phyloP scores from a whole-genome alignment of 2,888 invertebrate species.

The Hofmannophila pseudospretella region DNA sequence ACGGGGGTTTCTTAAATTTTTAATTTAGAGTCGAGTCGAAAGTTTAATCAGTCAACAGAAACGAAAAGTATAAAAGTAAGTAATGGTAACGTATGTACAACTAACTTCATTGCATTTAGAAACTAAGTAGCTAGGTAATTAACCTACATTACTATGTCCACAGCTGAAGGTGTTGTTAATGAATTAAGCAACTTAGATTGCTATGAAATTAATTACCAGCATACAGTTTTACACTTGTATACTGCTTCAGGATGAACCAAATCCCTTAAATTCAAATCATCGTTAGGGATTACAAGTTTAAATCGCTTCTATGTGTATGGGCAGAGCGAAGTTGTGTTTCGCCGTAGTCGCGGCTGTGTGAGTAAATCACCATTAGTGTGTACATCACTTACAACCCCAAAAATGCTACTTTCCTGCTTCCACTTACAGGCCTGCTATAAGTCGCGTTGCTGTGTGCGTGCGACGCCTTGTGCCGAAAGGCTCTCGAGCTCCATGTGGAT shows the following conservation, averaged over 20 bases:
- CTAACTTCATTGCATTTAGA: too few relatives aligned
- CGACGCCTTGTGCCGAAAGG: slow-evolving; percentile 33
- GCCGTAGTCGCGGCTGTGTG: slow-evolving; percentile 40
- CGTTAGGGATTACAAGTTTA: slow-evolving; percentile 74
- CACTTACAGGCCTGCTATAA: slow-evolving; percentile 56
- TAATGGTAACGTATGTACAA: too few relatives aligned
- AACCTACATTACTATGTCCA: too few relatives aligned
- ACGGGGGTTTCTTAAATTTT: too few relatives aligned
- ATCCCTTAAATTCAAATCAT: slow-evolving; percentile 71
- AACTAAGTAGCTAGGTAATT: too few relatives aligned
- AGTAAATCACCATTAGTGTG: slow-evolving; percentile 61
- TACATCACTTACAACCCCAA: slow-evolving; percentile 69
- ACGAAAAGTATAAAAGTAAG: too few relatives aligned
- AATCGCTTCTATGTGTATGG: slow-evolving; percentile 62
- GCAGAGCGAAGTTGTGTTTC: slow-evolving; percentile 46
- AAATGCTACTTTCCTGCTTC: slow-evolving; percentile 68
- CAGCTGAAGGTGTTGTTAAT: too few relatives aligned
- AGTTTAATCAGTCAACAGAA: too few relatives aligned
- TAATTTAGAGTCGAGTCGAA: too few relatives aligned
- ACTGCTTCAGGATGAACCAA: slow-evolving; percentile 44
- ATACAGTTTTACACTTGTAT: slow-evolving; percentile 10
- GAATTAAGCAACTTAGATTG: too few relatives aligned
- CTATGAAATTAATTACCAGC: slow-evolving; percentile 4
- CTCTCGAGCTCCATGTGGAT: slow-evolving; percentile 38
- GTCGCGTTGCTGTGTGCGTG: slow-evolving; percentile 41